Percentiles rank a stretch among this genome's conserved stretches.
These are phyloP conservation scores for Octonoba sinensis DNA, from an alignment of 2,888 invertebrate genomes.

Conservation along the genomic window DNA sequence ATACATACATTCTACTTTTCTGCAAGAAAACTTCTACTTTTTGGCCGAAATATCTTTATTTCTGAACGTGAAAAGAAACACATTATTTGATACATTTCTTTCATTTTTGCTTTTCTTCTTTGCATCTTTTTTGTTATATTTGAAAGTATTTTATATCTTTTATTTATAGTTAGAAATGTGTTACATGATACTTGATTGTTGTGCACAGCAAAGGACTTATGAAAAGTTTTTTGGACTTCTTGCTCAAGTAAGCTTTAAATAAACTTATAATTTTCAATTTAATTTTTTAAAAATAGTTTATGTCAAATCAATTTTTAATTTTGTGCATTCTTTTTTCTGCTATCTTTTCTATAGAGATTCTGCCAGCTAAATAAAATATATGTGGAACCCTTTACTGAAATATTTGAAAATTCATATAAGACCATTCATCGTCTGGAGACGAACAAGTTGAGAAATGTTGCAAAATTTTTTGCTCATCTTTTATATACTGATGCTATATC, in stretches of 20 bases:
- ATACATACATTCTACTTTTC: no score
- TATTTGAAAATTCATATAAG: constrained; percentile 94
- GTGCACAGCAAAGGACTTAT: constrained; percentile 98
- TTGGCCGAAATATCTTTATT: no score
- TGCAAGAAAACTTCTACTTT: no score
- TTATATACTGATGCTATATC: constrained; percentile 96
- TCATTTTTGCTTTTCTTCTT: no score
- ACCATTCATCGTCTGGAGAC: constrained; percentile 94
- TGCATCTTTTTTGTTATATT: no score
- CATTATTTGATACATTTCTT: no score
- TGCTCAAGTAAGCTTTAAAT: constrained; percentile 78
- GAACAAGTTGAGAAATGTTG: constrained; percentile 93
- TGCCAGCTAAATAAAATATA: constrained; percentile 94
- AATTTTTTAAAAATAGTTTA: neutral
- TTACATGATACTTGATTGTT: constrained; percentile 99
- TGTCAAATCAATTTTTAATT: neutral
- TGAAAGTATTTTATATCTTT: neutral
- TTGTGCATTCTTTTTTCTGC: neutral
- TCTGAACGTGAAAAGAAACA: no score
- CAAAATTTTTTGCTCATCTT: constrained; percentile 96
- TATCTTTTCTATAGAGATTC: constrained; percentile 76
- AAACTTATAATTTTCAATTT: neutral
- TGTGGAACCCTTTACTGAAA: constrained; percentile 91
- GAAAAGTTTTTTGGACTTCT: constrained; percentile 97
- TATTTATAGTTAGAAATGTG: constrained; percentile 81